Evolutionary conservation across 1,140 invertebrate genomes (phyloP), one percentile per base, ranked within the genome.

Genomic region (Bemisia tabaci): DNA sequence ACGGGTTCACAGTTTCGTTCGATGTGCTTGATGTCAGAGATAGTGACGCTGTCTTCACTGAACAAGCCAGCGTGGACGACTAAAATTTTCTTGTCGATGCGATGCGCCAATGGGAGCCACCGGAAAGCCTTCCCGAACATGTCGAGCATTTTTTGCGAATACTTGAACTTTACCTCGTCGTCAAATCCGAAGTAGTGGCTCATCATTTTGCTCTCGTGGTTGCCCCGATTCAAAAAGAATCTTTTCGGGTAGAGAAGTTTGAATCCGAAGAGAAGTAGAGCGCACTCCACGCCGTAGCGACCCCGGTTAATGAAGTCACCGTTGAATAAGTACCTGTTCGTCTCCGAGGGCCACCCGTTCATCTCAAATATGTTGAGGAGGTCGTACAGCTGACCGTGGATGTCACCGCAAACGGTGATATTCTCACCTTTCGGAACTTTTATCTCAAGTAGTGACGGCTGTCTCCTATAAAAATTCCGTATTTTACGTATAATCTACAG

Each of bases 151-250:
- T 48, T 48, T 17, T 48, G 5, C 5, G 33, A 48, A 17, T 48
- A 48, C 17, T 48, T 48, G 33, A 48, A 48, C 22, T 62, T 62
- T 21, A 23, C 23, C 12, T 62, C 61, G 26, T 62, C 61, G 22
- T n/a, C 23, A 64, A 77, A 77, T 61, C 76, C 76, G 68, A 77
- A 77, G 63, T 74, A 75, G 71, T 79, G 68, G 76, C 86, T 86
- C 71, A 87, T 85, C 68, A 79, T 81, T 83, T 85, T 75, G 33
- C 5, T 48, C 33, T 87, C 85, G 74, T 87, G 85, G 72, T 87
- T 87, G 61, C 85, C 85, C 67, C 85, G 75, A 26, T 87, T 76
- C n/a, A 87, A 73, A 75, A 85, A 86, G 73, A 86, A 85, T 73
- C 85, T 84, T 72, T 86, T 82, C 39, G 82, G 82, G 73, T 85